Conservation (phyloP, 2,797 vertebrate species). For the Chelon labrosus region DNA sequence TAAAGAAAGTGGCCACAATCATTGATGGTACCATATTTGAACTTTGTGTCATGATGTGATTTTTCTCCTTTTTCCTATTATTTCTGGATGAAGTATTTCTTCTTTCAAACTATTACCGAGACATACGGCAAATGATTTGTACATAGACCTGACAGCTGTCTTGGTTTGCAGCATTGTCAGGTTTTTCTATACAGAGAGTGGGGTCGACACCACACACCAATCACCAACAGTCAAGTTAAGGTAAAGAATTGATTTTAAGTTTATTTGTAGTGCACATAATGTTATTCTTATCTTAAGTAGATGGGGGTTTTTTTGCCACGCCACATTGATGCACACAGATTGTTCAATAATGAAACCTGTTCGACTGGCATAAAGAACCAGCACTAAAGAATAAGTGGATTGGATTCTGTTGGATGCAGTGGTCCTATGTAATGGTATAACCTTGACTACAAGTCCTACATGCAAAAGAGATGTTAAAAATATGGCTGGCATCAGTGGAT, state of each 20-base stretch:
- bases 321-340: constrained; percentile 28
- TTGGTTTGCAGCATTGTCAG: constrained; percentile 15
- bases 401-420: constrained; percentile 23
- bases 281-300: constrained; percentile 31
- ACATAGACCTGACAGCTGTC: constrained; percentile 24
- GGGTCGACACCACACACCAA: constrained; percentile 11
- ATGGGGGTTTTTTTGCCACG: constrained; percentile 12
- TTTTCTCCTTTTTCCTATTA: constrained; percentile 13
- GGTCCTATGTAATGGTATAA: constrained; percentile 16
- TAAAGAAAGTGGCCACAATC: not conserved
- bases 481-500: constrained; percentile 44
- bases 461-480: constrained; percentile 41
- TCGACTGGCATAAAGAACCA: not conserved
- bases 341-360: constrained; percentile 35
- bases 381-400: constrained; percentile 21
- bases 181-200: constrained; percentile 25
- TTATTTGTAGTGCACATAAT: constrained; percentile 50
- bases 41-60: constrained; percentile 12
- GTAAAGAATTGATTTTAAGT: constrained; percentile 11
- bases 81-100: constrained; percentile 32
- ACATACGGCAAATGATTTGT: constrained; percentile 37
- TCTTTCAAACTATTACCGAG: constrained; percentile 15
- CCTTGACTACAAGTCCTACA: constrained; percentile 41
- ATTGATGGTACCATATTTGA: constrained; percentile 18
- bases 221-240: constrained; percentile 15